Base-by-base conservation (phyloP, 1,140 invertebrate species). In the Lasaia peninsularis region DNA sequence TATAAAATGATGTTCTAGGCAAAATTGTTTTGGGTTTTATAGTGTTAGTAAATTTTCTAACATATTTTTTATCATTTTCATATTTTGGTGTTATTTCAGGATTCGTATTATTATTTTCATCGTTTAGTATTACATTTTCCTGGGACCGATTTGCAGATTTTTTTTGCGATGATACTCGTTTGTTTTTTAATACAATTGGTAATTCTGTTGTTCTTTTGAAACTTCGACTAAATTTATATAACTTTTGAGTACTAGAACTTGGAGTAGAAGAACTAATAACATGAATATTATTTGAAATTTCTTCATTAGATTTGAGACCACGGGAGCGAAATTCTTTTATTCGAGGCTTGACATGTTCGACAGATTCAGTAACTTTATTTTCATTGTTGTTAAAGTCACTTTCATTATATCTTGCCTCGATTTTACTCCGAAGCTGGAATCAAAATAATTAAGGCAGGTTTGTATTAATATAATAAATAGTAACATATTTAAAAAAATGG, bases 221-320 rank as follows among this genome's bases (percentile, higher is more conserved):
- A 71, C 80, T 86, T 69, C 84, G 76, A 44, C 58, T 86, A 61
- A 71, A 86, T 71, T 85, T 88, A 50, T 77, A 78, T 11, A 69
- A 63, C 58, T 67, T 77, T 65, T 78, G 71, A 12, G 64, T 59
- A 52, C 49, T 68, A 35, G 67, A 63, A 58, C 50, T 69, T 50
- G 63, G 58, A 53, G 59, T 59, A 14, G 65, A 60, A 16, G 56
- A 56, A 2, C 65, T 33, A 51, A 50, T 52, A 6, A 65, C 54
- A 50, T 72, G 18, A 18, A 18, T 44, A 44, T 14, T 14, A 37
- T 20, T 20, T 44, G 6, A 20, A 44, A 58, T 69, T 71, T 65
- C 79, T 75, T 14, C 75, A 62, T 56, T 53, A 63, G 63, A 44
- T 20, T 76, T 85, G 7, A 71, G 58, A 32, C 74, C 74, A 55